A percentile compares a stretch with the other conserved stretches of the same genome.
These are phyloP conservation scores for Trematocara unimaculatum DNA, from an alignment of 2,113 vertebrate species.

Conservation along the genomic window DNA sequence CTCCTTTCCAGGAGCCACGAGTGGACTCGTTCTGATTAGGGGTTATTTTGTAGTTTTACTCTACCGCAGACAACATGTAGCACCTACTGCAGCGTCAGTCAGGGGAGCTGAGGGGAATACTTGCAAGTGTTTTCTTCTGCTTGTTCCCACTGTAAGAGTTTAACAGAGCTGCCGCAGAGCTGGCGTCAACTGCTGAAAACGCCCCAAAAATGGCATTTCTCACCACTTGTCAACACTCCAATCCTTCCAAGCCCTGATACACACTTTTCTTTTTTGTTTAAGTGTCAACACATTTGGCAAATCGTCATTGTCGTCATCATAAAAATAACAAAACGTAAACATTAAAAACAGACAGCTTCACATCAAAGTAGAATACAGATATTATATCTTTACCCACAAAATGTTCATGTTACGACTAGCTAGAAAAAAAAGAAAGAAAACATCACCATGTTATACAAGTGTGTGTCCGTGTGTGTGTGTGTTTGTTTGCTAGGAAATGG, in stretches of 20 bases:
- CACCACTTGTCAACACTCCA: constrained; percentile 47
- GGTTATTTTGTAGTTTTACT: neutral
- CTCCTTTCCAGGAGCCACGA: neutral
- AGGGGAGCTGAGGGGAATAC: neutral
- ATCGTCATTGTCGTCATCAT: constrained; percentile 52
- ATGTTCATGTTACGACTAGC: constrained; percentile 91
- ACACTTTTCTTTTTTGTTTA: constrained; percentile 59
- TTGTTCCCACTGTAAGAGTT: neutral
- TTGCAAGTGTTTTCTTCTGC: neutral
- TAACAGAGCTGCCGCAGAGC: neutral
- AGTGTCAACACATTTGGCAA: constrained; percentile 81
- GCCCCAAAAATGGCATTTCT: constrained; percentile 39
- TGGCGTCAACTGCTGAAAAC: neutral
- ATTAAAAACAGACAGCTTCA: constrained; percentile 81
- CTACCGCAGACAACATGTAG: neutral
- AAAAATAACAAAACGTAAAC: constrained; percentile 79
- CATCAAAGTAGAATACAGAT: constrained; percentile 70
- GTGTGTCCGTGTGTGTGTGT: neutral
- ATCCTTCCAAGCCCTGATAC: constrained; percentile 45
- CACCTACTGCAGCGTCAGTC: neutral
- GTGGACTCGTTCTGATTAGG: neutral
- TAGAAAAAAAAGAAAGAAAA: constrained; percentile 73
- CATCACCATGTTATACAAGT: constrained; percentile 73
- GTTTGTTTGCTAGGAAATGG: constrained; percentile 1
- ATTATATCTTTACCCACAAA: constrained; percentile 77